These are phyloP conservation scores for Aleiodes leptofemur DNA, from an alignment of 2,888 invertebrate species.

Conservation along the genomic window DNA sequence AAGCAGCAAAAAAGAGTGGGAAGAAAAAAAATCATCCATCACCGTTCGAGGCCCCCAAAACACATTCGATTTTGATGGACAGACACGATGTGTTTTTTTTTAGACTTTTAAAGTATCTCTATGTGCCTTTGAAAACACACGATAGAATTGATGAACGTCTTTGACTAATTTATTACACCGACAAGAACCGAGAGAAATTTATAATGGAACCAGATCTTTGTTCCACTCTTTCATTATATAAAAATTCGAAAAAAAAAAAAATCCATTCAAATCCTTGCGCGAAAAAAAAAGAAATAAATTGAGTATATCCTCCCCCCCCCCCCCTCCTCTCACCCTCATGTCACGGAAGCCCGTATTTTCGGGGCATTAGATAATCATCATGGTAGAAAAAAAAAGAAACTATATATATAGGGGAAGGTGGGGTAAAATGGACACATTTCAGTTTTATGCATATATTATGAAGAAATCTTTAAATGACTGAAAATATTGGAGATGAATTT, in stretches of 20 bases:
- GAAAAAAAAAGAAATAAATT: slow-evolving; percentile 23
- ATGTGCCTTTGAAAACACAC: slow-evolving; percentile 61
- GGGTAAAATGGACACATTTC: too few relatives aligned
- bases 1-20: slow-evolving; percentile 51
- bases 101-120: slow-evolving; percentile 50
- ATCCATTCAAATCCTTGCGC: not conserved
- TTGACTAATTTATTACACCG: slow-evolving; percentile 73
- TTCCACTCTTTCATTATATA: slow-evolving; percentile 43
- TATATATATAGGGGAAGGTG: too few relatives aligned
- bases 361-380: slow-evolving; percentile 37
- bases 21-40: slow-evolving; percentile 72
- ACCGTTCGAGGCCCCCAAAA: slow-evolving; percentile 69
- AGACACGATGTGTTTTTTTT: slow-evolving; percentile 59
- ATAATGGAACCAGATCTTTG: slow-evolving; percentile 61
- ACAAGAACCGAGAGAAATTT: slow-evolving; percentile 66
- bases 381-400: slow-evolving; percentile 16
- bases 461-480: too few relatives aligned
- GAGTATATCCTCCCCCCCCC: not conserved
- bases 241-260: slow-evolving; percentile 18
- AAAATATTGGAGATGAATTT: too few relatives aligned
- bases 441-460: too few relatives aligned
- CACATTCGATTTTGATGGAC: slow-evolving; percentile 60
- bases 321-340: not conserved
- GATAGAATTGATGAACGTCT: slow-evolving; percentile 74
- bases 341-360: slow-evolving; percentile 36